Conservation (phyloP, 2,888 invertebrate species). For the Malthinus seriepunctatus region DNA sequence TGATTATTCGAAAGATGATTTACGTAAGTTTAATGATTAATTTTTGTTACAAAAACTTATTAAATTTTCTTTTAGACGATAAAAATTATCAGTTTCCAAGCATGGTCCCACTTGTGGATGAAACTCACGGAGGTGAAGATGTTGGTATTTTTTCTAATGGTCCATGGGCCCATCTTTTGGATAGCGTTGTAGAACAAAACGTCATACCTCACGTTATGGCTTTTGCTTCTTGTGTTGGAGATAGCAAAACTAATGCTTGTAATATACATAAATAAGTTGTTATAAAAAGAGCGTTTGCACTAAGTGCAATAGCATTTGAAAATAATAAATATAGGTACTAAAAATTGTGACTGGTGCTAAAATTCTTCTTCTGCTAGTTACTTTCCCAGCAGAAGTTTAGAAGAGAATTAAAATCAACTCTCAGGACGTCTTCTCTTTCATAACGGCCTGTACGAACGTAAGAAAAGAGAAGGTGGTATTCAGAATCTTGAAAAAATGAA, state of each 20-base stretch:
- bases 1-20: constrained; percentile 56
- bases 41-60: neutral
- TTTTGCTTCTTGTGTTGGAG: constrained; percentile 71
- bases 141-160: constrained; percentile 77
- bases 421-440: too few relatives aligned
- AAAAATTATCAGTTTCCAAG: constrained; percentile 61
- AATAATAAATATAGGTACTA: too few relatives aligned
- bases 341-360: too few relatives aligned
- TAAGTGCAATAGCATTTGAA: too few relatives aligned
- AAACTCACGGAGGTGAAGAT: constrained; percentile 79
- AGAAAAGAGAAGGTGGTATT: too few relatives aligned
- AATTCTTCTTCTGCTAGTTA: too few relatives aligned
- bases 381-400: too few relatives aligned
- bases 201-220: constrained; percentile 76
- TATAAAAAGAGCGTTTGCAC: too few relatives aligned
- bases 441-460: too few relatives aligned
- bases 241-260: neutral
- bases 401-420: too few relatives aligned
- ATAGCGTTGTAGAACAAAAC: constrained; percentile 78
- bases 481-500: too few relatives aligned
- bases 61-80: constrained; percentile 41
- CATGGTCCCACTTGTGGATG: constrained; percentile 61
- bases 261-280: neutral
- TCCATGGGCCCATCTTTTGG: constrained; percentile 80
- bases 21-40: constrained; percentile 20